Base-by-base conservation (phyloP, 2,797 vertebrate genomes). In the Dallia pectoralis region DNA sequence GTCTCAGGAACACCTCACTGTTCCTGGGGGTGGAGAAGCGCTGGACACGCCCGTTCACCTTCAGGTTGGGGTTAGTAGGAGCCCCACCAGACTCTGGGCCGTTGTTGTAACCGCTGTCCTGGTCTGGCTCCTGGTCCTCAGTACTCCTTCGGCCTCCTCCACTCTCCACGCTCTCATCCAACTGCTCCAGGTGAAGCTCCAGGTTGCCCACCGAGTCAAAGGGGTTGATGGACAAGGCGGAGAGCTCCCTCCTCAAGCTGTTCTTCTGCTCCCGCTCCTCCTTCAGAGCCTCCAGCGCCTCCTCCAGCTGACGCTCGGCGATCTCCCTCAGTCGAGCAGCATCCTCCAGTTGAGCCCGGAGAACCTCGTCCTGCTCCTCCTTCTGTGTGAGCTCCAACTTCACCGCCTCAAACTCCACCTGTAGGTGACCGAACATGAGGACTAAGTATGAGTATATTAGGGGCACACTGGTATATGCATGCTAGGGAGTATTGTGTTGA, bases 211-310 rank as follows among this genome's bases (percentile, higher is more conserved):
- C 82, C 0, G 93, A 91, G 75, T 94, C 93, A 14, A 93, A 93
- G 72, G 90, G 89, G 87, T 91, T 91, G 19, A 93, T 86, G 75
- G 89, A 87, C 82, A 90, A 82, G 76, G 91, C 78, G 0, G 93
- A 91, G 73, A 96, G 90, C 69, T 96, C 95, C 69, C 92, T 77
- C 49, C 94, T 87, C 74, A 96, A 84, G 73, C 91, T 89, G 82
- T 94, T 95, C 86, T 95, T 95, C 85, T 95, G 95, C 88, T 95
- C 95, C 51, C 95, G 84, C 88, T 96, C 95, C 79, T 93, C 92
- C 86, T 94, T 94, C 84, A 96, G 88, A 51, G 93, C 87, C 81
- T 96, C 94, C 71, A 96, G 86, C 18, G 94, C 93, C 88, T 96
- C 95, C 49, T 96, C 94, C 86, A 95, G 91, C 82, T 96, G 95